phyloP scores from a whole-genome alignment of 2,797 vertebrate genomes.

The Smutsia gigantea region DNA sequence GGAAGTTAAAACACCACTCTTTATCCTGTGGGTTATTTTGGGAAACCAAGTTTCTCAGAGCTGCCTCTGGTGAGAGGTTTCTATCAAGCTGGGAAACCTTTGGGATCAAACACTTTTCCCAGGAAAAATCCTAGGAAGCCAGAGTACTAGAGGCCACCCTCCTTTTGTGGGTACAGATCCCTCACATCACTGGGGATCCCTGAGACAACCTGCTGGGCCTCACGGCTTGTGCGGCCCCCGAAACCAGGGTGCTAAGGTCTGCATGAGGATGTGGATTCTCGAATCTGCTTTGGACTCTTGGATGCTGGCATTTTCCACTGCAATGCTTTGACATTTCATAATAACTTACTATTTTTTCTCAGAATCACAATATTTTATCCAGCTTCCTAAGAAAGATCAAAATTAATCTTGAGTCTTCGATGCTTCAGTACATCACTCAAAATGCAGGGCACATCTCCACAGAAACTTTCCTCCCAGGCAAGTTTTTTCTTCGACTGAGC shows the following conservation, averaged over 20 bases:
- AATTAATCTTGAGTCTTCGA: conserved; percentile 3
- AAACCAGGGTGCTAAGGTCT: neutral
- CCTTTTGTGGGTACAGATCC: neutral
- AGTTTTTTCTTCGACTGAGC: neutral
- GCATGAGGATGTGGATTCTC: neutral
- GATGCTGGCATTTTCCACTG: neutral
- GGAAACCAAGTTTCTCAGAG: conserved; percentile 8
- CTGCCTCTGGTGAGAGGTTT: neutral
- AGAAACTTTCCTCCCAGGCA: neutral
- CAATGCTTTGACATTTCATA: neutral
- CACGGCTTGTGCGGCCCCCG: neutral
- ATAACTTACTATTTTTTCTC: neutral
- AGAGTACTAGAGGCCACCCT: neutral
- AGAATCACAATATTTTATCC: conserved; percentile 4
- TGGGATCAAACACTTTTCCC: neutral
- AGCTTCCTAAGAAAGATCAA: conserved; percentile 51
- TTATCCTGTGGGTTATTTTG: neutral
- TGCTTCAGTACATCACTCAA: neutral
- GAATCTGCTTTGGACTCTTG: neutral
- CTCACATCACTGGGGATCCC: neutral
- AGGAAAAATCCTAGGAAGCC: neutral
- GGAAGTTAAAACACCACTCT: neutral
- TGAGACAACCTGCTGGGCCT: neutral
- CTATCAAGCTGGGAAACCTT: neutral
- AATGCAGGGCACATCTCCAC: neutral